Conservation (phyloP, 2,888 invertebrate species). For the Aplocera efformata region DNA sequence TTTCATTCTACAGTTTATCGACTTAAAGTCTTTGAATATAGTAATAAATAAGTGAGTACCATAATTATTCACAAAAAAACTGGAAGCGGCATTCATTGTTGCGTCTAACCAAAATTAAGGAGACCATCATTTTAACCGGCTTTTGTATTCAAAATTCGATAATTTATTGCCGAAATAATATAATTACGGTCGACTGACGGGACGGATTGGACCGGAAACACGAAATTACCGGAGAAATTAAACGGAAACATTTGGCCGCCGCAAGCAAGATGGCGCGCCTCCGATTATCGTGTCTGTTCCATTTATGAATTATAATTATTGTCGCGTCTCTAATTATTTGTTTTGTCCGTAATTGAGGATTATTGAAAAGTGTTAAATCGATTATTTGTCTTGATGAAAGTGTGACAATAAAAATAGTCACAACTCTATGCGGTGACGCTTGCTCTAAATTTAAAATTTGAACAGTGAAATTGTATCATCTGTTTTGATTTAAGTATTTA, state of each 20-base stretch:
- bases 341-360: conserved; percentile 36
- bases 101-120: conserved; percentile 66
- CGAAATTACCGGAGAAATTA: conserved; percentile 80
- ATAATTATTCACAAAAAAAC: conserved; percentile 18
- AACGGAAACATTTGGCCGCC: conserved; percentile 80
- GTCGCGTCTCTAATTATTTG: conserved; percentile 60
- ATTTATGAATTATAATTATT: conserved; percentile 71
- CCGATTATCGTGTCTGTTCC: conserved; percentile 70
- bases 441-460: too few relatives aligned
- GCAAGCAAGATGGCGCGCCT: conserved; percentile 77
- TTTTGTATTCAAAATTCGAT: conserved; percentile 77
- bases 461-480: too few relatives aligned
- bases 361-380: conserved; percentile 23
- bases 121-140: conserved; percentile 64
- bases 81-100: conserved; percentile 40
- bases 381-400: not conserved
- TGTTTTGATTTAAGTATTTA: too few relatives aligned
- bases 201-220: conserved; percentile 78
- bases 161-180: conserved; percentile 81
- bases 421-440: too few relatives aligned
- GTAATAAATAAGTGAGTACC: conserved; percentile 11
- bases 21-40: conserved; percentile 4
- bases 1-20: conserved; percentile 4
- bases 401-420: too few relatives aligned
- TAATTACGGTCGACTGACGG: conserved; percentile 76